Evolutionary conservation across 2,113 vertebrate species (phyloP), one percentile per base, ranked within the genome.

Genomic region (Urocitellus parryii): DNA sequence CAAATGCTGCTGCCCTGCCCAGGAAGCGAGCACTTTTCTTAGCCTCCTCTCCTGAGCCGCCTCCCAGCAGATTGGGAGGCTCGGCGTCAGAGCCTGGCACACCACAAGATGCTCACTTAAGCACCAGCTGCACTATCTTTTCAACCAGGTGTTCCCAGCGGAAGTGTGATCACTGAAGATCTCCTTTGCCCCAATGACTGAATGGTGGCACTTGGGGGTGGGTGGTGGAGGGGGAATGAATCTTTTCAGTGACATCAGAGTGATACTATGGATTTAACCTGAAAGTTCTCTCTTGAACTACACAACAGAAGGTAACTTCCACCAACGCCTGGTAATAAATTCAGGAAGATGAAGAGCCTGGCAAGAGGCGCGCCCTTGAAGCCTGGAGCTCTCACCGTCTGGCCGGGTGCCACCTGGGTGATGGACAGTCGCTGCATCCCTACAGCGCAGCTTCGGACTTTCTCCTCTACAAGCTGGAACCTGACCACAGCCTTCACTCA

Each of bases 81-180:
- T 6, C 2, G 34, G 34, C 5, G 2, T 14, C 17, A 48, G 24
- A 25, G 25, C 20, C 72, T 32, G 39, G 68, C 78, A 22, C 24
- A 17, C 4, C 2, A 7, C 17, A 25, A 27, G 39, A 4, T 0
- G 70, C 63, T 42, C 56, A 68, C 5, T 8, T 8, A 42, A 53
- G 56, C 45, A 1, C 2, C 63, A 6, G 5, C 0, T 0, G 24
- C 37, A 14, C 9, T 0, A 34, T 37, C 63, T 1, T 25, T 56
- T 8, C 10, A 74, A 14, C 72, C 70, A 37, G 65, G 37, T 8
- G 85, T 18, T 58, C 9, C 0, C 27, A 3, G 9, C 5, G 7
- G 34, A 65, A 37, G 18, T 14, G 29, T 56, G 53, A 2, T n/a
- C 78, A 0, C 22, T 9, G 85, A 72, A 56, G 24, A 5, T 77